phyloP scores from a whole-genome alignment of 2,888 invertebrate genomes.

The Deilephila porcellus region DNA sequence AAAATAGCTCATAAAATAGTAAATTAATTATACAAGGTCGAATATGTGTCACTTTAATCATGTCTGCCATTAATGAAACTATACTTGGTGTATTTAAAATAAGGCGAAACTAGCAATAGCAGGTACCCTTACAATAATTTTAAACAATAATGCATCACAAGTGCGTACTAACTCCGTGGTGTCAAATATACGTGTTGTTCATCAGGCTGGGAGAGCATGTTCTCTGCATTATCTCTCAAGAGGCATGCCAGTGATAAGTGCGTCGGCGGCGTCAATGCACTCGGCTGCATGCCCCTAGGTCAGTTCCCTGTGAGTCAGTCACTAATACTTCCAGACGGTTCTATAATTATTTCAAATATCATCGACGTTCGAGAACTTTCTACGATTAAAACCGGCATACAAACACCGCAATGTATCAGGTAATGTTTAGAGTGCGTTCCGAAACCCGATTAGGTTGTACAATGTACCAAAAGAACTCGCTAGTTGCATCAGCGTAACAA shows the following conservation, averaged over 20 bases:
- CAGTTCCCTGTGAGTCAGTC: slow-evolving; percentile 83
- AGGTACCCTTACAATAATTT: neutral
- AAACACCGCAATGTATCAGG: slow-evolving; percentile 48
- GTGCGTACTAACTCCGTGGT: slow-evolving; percentile 66
- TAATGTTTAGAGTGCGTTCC: slow-evolving; percentile 29
- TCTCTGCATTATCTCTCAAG: slow-evolving; percentile 79
- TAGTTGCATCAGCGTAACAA: slow-evolving; percentile 68
- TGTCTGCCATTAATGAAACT: neutral
- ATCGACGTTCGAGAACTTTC: slow-evolving; percentile 38
- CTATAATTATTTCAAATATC: slow-evolving; percentile 27
- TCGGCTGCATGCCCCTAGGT: slow-evolving; percentile 81
- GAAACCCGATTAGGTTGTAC: slow-evolving; percentile 39
- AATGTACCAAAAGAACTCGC: slow-evolving; percentile 53
- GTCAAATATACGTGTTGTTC: slow-evolving; percentile 80
- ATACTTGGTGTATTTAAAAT: neutral
- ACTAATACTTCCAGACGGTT: slow-evolving; percentile 42
- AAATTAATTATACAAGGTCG: neutral
- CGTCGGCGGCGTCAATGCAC: slow-evolving; percentile 81
- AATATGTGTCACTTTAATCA: neutral
- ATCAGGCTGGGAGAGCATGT: slow-evolving; percentile 70
- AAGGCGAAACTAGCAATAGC: neutral
- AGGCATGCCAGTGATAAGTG: slow-evolving; percentile 81
- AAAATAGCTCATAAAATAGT: neutral
- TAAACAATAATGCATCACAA: slow-evolving; percentile 16
- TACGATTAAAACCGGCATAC: neutral